These are phyloP conservation scores for Halocynthia roretzi DNA, from an alignment of 23 tunicate species.

Conservation along the genomic window DNA sequence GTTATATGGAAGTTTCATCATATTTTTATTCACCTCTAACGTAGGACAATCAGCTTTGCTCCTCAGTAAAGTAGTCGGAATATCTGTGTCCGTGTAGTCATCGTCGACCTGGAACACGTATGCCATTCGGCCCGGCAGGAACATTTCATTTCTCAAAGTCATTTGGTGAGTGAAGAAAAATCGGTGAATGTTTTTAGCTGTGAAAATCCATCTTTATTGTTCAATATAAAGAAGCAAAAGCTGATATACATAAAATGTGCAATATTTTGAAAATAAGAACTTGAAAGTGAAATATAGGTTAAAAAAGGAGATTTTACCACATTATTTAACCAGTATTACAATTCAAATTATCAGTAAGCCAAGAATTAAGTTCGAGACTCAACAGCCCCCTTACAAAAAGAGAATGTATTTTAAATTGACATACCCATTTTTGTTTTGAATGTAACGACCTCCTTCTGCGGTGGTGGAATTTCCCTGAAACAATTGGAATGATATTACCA, in stretches of 20 bases:
- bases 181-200: conserved; percentile 80
- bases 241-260: background rate
- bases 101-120: conserved; percentile 96
- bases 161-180: conserved; percentile 48
- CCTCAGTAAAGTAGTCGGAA: conserved; percentile 91
- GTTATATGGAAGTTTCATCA: background rate
- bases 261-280: background rate
- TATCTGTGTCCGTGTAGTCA: conserved; percentile 78
- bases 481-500: no score
- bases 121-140: conserved; percentile 98
- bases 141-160: conserved; percentile 56
- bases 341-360: no score
- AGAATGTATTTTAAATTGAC: no score
- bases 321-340: no score
- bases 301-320: no score
- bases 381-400: no score
- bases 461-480: conserved; percentile 1
- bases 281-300: no score
- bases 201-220: no score
- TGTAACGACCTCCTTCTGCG: conserved; percentile 32
- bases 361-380: no score
- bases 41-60: conserved; percentile 98
- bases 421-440: conserved; percentile 57
- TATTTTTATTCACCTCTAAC: conserved; percentile 33
- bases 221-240: no score